Conservation (phyloP, 2,888 invertebrate species). For the Sabellastarte sp. region DNA sequence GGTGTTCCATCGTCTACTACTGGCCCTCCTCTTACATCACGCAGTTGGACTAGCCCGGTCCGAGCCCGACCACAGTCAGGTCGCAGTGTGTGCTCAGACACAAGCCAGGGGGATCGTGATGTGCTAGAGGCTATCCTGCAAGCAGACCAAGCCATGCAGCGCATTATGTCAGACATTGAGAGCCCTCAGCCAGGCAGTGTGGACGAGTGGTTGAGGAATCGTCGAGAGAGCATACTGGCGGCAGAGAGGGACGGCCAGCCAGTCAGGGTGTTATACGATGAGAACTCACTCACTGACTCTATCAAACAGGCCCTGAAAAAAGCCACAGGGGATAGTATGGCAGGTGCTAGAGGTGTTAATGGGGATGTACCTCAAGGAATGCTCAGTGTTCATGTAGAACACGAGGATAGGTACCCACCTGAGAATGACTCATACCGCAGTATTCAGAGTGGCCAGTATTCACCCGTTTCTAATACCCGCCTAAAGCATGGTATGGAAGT, state of each 20-base stretch:
- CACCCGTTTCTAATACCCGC: neutral
- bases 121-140: slow-evolving; percentile 17
- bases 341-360: neutral
- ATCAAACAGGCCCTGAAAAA: slow-evolving; percentile 5
- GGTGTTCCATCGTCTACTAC: neutral
- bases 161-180: slow-evolving; percentile 9
- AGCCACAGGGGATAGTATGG: slow-evolving; percentile 1
- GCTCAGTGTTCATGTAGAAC: neutral
- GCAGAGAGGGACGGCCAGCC: neutral
- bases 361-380: slow-evolving; percentile 8
- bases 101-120: neutral
- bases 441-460: neutral
- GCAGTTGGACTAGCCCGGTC: neutral
- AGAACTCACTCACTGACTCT: slow-evolving; percentile 2
- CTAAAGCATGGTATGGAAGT: slow-evolving; percentile 6
- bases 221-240: neutral
- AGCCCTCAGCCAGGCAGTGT: neutral
- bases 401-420: neutral
- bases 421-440: slow-evolving; percentile 1
- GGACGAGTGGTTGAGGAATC: neutral
- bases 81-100: neutral
- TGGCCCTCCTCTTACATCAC: neutral
- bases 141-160: slow-evolving; percentile 16
- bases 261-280: neutral
- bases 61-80: neutral